Percentiles rank a stretch among this genome's conserved stretches.
Evolutionary conservation across 2,113 vertebrate species (phyloP).

Genomic region (Oxyruncus cristatus): DNA sequence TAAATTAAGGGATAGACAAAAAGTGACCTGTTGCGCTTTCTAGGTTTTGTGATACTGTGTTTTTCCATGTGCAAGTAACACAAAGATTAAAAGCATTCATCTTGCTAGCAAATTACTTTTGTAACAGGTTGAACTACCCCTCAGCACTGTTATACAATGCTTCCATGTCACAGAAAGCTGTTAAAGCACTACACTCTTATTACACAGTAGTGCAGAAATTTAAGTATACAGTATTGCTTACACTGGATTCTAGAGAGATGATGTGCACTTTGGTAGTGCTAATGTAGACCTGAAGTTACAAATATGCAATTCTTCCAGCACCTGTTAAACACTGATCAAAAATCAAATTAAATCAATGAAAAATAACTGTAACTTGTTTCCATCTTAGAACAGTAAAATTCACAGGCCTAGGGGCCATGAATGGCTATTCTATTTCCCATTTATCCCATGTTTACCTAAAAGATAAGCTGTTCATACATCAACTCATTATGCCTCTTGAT

Average conservation of each 20-base stretch:
- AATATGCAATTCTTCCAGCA: background rate
- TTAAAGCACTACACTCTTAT: background rate
- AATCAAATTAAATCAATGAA: constrained; percentile 13
- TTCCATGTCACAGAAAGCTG: background rate
- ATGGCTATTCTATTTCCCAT: constrained; percentile 70
- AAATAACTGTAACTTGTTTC: constrained; percentile 45
- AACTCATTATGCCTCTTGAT: constrained; percentile 87
- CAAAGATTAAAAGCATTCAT: background rate
- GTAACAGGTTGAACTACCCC: background rate
- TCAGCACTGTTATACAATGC: background rate
- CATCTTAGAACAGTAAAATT: constrained; percentile 20
- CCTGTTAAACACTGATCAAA: background rate
- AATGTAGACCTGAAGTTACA: background rate
- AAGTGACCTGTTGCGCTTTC: background rate
- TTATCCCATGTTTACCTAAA: constrained; percentile 89
- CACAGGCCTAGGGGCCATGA: constrained; percentile 27
- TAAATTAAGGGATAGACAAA: background rate
- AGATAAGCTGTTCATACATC: constrained; percentile 91
- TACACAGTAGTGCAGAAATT: background rate
- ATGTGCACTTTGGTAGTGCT: background rate
- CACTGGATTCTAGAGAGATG: background rate
- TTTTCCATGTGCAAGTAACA: background rate
- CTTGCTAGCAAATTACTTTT: background rate
- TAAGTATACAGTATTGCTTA: background rate
- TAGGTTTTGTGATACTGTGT: background rate